A percentile compares a stretch with the other conserved stretches of the same genome.
phyloP scores from a whole-genome alignment of 2,888 invertebrate genomes.

The Empis stercorea region DNA sequence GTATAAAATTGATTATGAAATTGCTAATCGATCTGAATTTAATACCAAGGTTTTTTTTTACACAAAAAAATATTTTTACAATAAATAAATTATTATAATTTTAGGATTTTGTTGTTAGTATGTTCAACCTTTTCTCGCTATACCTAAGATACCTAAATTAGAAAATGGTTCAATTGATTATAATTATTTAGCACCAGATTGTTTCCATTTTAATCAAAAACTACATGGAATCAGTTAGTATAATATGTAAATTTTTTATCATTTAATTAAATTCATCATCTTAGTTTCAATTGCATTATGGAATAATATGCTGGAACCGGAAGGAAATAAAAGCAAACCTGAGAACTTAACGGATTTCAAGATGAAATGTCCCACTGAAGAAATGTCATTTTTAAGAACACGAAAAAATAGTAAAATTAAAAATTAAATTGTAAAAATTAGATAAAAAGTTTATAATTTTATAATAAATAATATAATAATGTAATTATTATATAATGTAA shows the following conservation, averaged over 20 bases:
- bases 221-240: constrained; percentile 33
- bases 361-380: constrained; percentile 27
- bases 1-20: constrained; percentile 40
- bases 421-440: too few relatives aligned
- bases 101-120: constrained; percentile 47
- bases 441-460: too few relatives aligned
- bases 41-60: constrained; percentile 23
- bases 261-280: constrained; percentile 6
- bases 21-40: constrained; percentile 35
- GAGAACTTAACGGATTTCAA: constrained; percentile 15
- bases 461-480: too few relatives aligned
- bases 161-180: constrained; percentile 37
- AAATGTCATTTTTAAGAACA: constrained; percentile 28
- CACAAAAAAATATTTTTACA: not conserved
- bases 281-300: constrained; percentile 43
- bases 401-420: constrained; percentile 22
- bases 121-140: constrained; percentile 38
- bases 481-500: too few relatives aligned
- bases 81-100: constrained; percentile 8
- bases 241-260: not conserved
- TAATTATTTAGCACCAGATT: constrained; percentile 43
- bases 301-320: constrained; percentile 47
- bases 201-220: constrained; percentile 51
- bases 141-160: constrained; percentile 34
- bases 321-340: constrained; percentile 25